Conservation (phyloP, 2,888 invertebrate genomes). For the Luffia ferchaultella region DNA sequence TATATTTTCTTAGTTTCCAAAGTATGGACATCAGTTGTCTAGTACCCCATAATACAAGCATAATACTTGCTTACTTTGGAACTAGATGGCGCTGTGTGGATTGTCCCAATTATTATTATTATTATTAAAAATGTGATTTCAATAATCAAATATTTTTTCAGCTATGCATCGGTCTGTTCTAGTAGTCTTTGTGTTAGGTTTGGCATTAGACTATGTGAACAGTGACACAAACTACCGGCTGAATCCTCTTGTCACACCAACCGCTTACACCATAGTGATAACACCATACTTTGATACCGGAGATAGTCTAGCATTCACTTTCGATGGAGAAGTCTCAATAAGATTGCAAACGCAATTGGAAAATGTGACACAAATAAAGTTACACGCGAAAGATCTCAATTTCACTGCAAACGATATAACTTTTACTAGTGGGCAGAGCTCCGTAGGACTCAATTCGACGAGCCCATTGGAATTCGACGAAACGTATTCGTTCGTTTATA, state of each 20-base stretch:
- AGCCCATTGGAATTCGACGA: slow-evolving; percentile 35
- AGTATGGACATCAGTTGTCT: too few relatives aligned
- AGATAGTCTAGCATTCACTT: slow-evolving; percentile 42
- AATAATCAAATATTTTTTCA: slow-evolving; percentile 24
- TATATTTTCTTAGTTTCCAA: background rate
- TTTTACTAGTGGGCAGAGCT: slow-evolving; percentile 22
- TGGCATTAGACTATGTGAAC: slow-evolving; percentile 10
- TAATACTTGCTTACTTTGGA: too few relatives aligned
- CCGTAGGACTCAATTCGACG: slow-evolving; percentile 20
- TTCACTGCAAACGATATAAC: slow-evolving; percentile 29
- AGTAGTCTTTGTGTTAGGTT: slow-evolving; percentile 12
- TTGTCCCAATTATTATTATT: too few relatives aligned
- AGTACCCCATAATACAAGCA: too few relatives aligned
- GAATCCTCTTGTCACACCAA: slow-evolving; percentile 51
- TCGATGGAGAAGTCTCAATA: slow-evolving; percentile 54
- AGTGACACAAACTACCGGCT: slow-evolving; percentile 43
- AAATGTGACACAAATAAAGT: slow-evolving; percentile 35
- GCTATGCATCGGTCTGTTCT: slow-evolving; percentile 27
- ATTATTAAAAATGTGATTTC: too few relatives aligned
- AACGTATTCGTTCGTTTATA: slow-evolving; percentile 51
- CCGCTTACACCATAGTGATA: slow-evolving; percentile 58
- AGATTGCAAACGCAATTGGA: slow-evolving; percentile 26
- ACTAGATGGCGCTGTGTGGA: too few relatives aligned
- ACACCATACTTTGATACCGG: slow-evolving; percentile 57
- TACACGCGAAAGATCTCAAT: slow-evolving; percentile 42